These are phyloP conservation scores for Embidobia sp. DNA, from an alignment of 2,888 invertebrate genomes.

Conservation along the genomic window DNA sequence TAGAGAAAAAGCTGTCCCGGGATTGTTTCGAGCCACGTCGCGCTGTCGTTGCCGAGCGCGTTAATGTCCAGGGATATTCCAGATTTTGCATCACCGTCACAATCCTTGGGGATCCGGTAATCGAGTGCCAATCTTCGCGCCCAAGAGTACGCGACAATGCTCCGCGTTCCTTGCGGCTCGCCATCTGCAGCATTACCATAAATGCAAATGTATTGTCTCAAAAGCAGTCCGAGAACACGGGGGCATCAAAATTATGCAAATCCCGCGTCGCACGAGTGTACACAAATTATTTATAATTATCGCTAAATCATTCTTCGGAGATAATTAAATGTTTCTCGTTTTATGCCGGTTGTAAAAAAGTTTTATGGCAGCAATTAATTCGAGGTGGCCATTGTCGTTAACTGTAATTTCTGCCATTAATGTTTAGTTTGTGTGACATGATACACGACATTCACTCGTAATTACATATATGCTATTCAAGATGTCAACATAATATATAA, in stretches of 20 bases:
- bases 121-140: constrained; percentile 80
- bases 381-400: constrained; percentile 34
- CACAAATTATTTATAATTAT: constrained; percentile 29
- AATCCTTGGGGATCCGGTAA: constrained; percentile 77
- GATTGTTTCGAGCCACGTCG: constrained; percentile 78
- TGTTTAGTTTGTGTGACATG: constrained; percentile 38
- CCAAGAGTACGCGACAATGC: constrained; percentile 85
- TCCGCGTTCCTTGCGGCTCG: constrained; percentile 82
- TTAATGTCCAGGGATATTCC: constrained; percentile 67
- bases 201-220: constrained; percentile 17
- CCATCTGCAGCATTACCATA: constrained; percentile 69
- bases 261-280: neutral
- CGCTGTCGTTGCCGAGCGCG: constrained; percentile 68
- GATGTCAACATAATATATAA: constrained; percentile 32
- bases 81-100: constrained; percentile 73
- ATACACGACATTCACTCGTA: constrained; percentile 33
- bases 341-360: constrained; percentile 9
- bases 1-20: constrained; percentile 78
- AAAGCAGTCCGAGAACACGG: neutral
- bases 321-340: constrained; percentile 36
- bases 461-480: constrained; percentile 7
- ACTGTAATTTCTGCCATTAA: constrained; percentile 46
- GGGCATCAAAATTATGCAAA: constrained; percentile 20
- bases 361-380: constrained; percentile 40
- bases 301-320: constrained; percentile 32